phyloP scores from a whole-genome alignment of 2,797 vertebrate genomes.

The Chrosomus eos region DNA sequence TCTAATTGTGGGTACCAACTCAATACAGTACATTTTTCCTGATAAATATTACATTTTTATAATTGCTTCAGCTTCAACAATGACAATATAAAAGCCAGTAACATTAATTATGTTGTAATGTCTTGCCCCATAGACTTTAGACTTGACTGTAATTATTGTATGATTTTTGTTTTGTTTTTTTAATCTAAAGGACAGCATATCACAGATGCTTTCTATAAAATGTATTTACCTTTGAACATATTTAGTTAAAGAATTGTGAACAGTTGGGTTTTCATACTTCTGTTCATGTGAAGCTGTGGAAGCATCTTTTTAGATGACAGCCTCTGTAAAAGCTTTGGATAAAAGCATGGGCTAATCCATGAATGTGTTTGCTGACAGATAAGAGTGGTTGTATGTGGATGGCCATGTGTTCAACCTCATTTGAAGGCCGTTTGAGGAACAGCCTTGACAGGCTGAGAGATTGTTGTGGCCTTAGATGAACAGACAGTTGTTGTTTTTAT shows the following conservation, averaged over 20 bases:
- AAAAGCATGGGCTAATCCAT: slow-evolving; percentile 22
- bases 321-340: slow-evolving; percentile 1
- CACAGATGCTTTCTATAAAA: background rate
- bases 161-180: background rate
- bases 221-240: background rate
- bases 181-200: background rate
- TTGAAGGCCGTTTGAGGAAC: slow-evolving; percentile 17
- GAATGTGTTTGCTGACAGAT: slow-evolving; percentile 28
- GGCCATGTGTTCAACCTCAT: slow-evolving; percentile 40
- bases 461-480: slow-evolving; percentile 2
- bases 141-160: background rate
- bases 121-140: background rate
- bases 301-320: slow-evolving; percentile 12
- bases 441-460: slow-evolving; percentile 2
- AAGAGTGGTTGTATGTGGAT: slow-evolving; percentile 15
- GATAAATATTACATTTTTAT: background rate
- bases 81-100: background rate
- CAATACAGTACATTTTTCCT: background rate
- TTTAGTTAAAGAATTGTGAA: background rate
- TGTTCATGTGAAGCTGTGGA: background rate
- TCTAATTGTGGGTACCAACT: background rate
- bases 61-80: background rate
- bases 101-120: background rate
- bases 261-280: background rate
- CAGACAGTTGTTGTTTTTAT: slow-evolving; percentile 24